Evolutionary conservation across 2,888 invertebrate species (phyloP), one percentile per base, ranked within the genome.

Genomic region (Allacma fusca): DNA sequence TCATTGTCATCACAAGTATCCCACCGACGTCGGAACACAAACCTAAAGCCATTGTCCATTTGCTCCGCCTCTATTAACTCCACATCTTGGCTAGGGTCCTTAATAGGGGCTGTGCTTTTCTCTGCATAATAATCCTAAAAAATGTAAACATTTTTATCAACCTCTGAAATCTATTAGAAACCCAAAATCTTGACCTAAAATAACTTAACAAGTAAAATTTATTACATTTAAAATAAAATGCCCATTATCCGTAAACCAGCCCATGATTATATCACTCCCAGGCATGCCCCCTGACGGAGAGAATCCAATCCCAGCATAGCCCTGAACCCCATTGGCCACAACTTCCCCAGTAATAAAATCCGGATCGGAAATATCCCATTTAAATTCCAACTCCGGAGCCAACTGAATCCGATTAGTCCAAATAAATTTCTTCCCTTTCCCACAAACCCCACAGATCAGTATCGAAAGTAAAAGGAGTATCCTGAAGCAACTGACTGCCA

Each of bases 241-340:
- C 50, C 81, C 81, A 28, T 29, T 24, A 1, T 77, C 59, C 40
- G 81, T 82, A 1, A 87, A 84, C 86, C 87, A 87, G 12, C 86
- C 87, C 62, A 87, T 84, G 21, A 86, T 85, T 28, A 88, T 85
- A 82, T 88, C 88, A 44, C 86, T 85, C 2, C 85, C 86, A 19
- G 80, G 80, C 88, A 87, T 87, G 13, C 84, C 85, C 2, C 88
- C 88, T 68, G 82, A 84, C 7, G 84, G 85, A 4, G 87, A 87
- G 23, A 87, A 83, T 1, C 87, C 87, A 29, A 87, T 85, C 0
- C 86, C 87, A 0, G 87, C 82, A 79, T 86, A 87, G 0, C 87
- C 87, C 16, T 74, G 29, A 13, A 69, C 34, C 16, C 29, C 24
- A 4, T 40, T 21, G n/a, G 40, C 34, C n/a, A 21, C 21, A n/a